phyloP scores from a whole-genome alignment of 2,113 vertebrate species.

The Malurus cyaneus region DNA sequence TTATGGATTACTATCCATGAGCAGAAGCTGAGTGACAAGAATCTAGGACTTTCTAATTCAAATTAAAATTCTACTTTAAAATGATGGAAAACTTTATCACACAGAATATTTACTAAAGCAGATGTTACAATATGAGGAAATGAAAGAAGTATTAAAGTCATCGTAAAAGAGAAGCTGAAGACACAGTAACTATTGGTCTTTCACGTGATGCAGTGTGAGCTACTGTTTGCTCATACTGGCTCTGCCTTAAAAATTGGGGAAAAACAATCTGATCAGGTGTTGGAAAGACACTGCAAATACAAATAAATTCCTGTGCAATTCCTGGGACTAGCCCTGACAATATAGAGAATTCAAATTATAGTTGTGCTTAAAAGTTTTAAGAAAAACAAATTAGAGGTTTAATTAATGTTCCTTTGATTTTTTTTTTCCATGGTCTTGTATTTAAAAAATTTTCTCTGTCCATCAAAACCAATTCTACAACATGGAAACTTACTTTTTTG shows the following conservation, averaged over 20 bases:
- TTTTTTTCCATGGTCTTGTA: neutral
- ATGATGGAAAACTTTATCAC: neutral
- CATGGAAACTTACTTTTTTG: neutral
- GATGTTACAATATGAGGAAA: conserved; percentile 5
- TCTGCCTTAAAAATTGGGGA: neutral
- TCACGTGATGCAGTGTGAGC: neutral
- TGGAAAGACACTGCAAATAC: neutral
- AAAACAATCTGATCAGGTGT: neutral
- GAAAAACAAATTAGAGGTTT: neutral
- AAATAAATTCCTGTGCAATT: neutral
- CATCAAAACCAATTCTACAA: neutral
- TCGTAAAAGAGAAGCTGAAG: neutral
- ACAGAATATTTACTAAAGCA: neutral
- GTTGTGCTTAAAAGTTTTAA: neutral
- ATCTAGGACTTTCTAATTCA: neutral
- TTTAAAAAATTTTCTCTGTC: neutral
- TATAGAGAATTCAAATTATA: neutral
- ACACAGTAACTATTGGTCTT: neutral
- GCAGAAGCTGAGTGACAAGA: neutral
- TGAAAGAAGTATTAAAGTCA: neutral
- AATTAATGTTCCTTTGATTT: neutral
- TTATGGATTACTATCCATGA: neutral
- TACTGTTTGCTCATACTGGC: neutral
- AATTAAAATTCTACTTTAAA: conserved; percentile 16
- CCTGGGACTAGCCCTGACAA: neutral